Evolutionary conservation across 2,113 vertebrate species (phyloP).

Genomic region (Saimiri boliviensis): DNA sequence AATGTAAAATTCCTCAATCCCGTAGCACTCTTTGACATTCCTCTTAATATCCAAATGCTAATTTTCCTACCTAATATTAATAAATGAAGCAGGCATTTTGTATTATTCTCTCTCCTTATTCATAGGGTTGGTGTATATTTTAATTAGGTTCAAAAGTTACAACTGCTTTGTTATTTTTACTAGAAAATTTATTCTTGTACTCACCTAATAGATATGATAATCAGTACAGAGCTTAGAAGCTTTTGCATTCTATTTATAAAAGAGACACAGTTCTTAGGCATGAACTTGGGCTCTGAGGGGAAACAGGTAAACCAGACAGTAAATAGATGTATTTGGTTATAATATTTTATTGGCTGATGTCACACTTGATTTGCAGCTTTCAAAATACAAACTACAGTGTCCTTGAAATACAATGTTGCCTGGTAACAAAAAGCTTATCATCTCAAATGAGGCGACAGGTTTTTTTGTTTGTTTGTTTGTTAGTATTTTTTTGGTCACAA

Average conservation of each 20-base stretch:
- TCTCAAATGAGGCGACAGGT: background rate
- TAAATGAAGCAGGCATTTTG: background rate
- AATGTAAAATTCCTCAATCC: background rate
- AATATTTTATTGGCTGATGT: slow-evolving; percentile 10
- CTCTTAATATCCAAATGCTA: background rate
- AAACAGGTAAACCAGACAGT: background rate
- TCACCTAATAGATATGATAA: background rate
- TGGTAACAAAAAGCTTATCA: background rate
- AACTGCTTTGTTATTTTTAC: background rate
- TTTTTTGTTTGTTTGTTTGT: background rate
- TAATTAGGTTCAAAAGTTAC: background rate
- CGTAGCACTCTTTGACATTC: background rate
- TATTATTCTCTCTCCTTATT: background rate
- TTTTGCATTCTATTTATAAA: background rate
- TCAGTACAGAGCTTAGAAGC: background rate
- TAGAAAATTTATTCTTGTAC: background rate
- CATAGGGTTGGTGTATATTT: background rate
- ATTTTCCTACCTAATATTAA: background rate
- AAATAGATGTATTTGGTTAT: background rate
- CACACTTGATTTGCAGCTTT: slow-evolving; percentile 1
- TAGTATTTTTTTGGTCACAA: background rate
- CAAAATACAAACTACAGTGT: background rate
- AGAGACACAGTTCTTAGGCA: background rate
- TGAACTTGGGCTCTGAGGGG: background rate
- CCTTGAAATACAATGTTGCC: background rate